Conservation (phyloP, 2,888 invertebrate species). For the Brachypalpus laphriformis region DNA sequence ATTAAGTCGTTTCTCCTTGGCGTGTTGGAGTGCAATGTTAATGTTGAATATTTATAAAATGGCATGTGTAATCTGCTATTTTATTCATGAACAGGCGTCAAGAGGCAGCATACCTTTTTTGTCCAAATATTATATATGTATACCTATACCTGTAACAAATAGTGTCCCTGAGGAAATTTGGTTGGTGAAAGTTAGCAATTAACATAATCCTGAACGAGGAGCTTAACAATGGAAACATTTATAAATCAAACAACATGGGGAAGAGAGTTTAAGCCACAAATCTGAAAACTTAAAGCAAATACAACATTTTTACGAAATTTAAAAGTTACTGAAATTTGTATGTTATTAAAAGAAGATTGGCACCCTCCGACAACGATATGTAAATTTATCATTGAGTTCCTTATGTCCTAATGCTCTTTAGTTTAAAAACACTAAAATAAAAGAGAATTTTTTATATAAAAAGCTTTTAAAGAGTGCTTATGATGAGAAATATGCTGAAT, state of each 20-base stretch:
- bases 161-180: neutral
- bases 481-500: no score
- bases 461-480: no score
- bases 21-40: constrained; percentile 29
- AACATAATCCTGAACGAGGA: neutral
- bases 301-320: no score
- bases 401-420: no score
- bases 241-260: neutral
- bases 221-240: neutral
- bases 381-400: no score
- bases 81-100: constrained; percentile 20
- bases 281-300: neutral
- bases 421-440: no score
- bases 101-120: neutral
- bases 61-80: constrained; percentile 23
- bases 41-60: constrained; percentile 34
- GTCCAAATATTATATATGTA: neutral
- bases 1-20: constrained; percentile 43
- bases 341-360: no score
- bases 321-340: no score
- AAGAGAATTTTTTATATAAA: no score
- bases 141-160: no score
- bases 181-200: neutral
- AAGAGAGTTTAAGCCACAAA: no score
- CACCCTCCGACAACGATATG: no score